These are phyloP conservation scores for Plagiodera versicolora DNA, from an alignment of 2,888 invertebrate genomes.

Conservation along the genomic window DNA sequence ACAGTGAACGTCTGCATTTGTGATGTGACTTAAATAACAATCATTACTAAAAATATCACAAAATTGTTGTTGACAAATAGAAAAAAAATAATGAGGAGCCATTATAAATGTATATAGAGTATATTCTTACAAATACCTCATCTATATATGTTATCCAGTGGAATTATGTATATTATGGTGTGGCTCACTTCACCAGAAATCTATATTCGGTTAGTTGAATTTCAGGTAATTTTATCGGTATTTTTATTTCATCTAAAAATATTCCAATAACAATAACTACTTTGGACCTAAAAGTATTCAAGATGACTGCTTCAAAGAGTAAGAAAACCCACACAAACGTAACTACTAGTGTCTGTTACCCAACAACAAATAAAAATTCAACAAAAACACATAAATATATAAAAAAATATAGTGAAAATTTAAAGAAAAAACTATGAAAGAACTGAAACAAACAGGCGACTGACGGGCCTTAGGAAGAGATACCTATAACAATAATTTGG, in stretches of 20 bases:
- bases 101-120: conserved; percentile 47
- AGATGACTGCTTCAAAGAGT: conserved; percentile 44
- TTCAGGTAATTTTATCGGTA: conserved; percentile 52
- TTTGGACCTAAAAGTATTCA: conserved; percentile 39
- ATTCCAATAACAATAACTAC: conserved; percentile 56
- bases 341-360: conserved; percentile 44
- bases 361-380: conserved; percentile 45
- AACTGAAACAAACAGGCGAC: conserved; percentile 41
- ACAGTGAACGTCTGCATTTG: conserved; percentile 51
- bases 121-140: conserved; percentile 40
- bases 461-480: conserved; percentile 47
- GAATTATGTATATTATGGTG: conserved; percentile 31
- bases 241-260: conserved; percentile 52
- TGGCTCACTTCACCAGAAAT: conserved; percentile 47
- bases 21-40: conserved; percentile 61
- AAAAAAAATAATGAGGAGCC: conserved; percentile 59
- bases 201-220: conserved; percentile 47
- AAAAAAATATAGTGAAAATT: conserved; percentile 44
- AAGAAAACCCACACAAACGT: conserved; percentile 43
- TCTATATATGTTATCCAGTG: conserved; percentile 36
- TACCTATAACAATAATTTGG: conserved; percentile 45
- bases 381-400: conserved; percentile 49
- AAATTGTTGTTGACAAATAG: conserved; percentile 60
- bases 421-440: conserved; percentile 22
- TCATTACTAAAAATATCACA: conserved; percentile 62